These are phyloP conservation scores for Bombus pascuorum DNA, from an alignment of 1,140 invertebrate genomes.

Conservation along the genomic window DNA sequence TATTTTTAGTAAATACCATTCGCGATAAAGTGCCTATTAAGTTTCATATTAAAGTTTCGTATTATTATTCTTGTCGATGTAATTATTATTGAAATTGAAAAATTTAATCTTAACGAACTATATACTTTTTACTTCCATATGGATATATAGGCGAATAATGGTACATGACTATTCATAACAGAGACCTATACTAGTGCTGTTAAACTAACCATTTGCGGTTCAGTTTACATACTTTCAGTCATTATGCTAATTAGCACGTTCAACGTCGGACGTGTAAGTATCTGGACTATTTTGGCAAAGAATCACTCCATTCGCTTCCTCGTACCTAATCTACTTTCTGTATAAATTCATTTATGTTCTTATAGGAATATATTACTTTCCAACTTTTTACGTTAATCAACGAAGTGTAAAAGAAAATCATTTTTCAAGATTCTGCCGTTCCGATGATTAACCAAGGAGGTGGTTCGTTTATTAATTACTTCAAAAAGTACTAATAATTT, in stretches of 20 bases:
- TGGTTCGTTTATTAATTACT: neutral
- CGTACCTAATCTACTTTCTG: neutral
- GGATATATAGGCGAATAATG: neutral
- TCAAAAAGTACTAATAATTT: neutral
- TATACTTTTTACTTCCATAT: neutral
- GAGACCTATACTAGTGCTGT: neutral
- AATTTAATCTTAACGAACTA: neutral
- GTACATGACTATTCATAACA: conserved; percentile 2
- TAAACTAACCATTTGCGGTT: neutral
- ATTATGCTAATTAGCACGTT: conserved; percentile 35
- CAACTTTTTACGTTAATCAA: neutral
- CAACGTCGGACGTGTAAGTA: neutral
- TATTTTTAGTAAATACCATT: neutral
- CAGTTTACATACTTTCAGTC: conserved; percentile 5
- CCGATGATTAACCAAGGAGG: neutral
- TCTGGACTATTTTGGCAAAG: conserved; percentile 17
- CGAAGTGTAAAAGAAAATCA: neutral
- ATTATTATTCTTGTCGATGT: too few species aligned
- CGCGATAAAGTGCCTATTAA: too few species aligned
- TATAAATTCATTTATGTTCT: neutral
- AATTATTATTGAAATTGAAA: neutral
- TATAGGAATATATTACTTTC: neutral
- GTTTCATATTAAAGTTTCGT: too few species aligned
- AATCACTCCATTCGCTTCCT: conserved; percentile 14
- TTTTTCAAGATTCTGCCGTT: neutral